Base-by-base conservation (phyloP, 2,888 invertebrate species). In the Thelaira solivaga region DNA sequence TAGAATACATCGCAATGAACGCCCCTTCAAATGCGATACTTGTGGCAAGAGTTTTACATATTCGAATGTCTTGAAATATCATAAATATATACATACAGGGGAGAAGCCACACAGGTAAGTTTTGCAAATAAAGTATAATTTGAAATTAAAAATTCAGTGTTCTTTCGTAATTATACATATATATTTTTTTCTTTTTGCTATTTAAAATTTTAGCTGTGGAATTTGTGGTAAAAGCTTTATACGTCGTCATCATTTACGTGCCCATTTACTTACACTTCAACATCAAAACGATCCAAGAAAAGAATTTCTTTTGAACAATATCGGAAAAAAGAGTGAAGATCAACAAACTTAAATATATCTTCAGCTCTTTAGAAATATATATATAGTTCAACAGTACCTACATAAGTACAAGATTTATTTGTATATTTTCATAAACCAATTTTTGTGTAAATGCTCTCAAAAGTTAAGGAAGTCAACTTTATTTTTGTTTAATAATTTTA, bases 21-120 rank as follows among this genome's bases (percentile, higher is more conserved):
- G 88, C 29, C 89, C 85, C 4, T 89, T 87, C 71, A 81, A 79
- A 13, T 89, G 89, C 45, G 83, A 83, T 29, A 86, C 85, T 0
- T 89, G 89, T 68, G 88, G 86, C 3, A 89, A 89, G 81, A 84
- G 83, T 2, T 89, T 89, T 36, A 87, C 88, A 2, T 89, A 89
- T 69, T 85, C 88, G 11, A 88, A 86, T 77, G 89, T 89, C 2
- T 82, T 89, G 0, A 88, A 88, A 64, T 84, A 85, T 2, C 89
- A 89, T 73, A 83, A 83, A 59, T 82, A 86, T 75, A 88, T 86
- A 2, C 89, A 89, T 62, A 89, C 89, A 0, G 89, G 88, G n/a
- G 89, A 89, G 76, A 89, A 87, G 64, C 87, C 88, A 0, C 88
- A 85, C 43, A 76, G 69, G 84, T 88, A 84, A 6, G 36, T 29